A percentile compares a stretch with the other conserved stretches of the same genome.
Conservation (phyloP, 64 coral and sea anemone genomes). For the Montipora foliosa region DNA sequence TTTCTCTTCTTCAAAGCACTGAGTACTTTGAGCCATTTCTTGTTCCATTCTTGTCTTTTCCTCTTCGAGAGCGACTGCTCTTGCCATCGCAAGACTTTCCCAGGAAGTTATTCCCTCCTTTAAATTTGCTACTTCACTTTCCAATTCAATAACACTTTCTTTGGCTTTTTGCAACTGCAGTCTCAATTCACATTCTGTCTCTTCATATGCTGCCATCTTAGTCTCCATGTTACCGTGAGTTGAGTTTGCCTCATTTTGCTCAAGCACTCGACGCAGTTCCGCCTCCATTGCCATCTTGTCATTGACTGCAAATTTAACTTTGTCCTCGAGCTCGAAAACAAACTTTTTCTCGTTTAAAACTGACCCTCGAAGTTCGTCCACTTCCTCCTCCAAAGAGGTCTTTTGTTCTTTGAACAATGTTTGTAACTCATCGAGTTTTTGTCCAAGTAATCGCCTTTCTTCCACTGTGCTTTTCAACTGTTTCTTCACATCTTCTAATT, state of each 20-base stretch:
- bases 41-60: neutral
- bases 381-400: neutral
- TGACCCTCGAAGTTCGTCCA: constrained; percentile 1
- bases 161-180: neutral
- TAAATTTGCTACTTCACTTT: neutral
- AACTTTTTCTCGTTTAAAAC: constrained; percentile 42
- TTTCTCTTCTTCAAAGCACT: neutral
- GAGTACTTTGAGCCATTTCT: neutral
- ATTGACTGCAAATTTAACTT: neutral
- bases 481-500: constrained; percentile 52
- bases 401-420: constrained; percentile 31
- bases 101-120: neutral
- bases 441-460: constrained; percentile 11
- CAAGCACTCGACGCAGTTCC: constrained; percentile 20
- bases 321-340: constrained; percentile 18
- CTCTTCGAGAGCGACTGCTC: neutral
- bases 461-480: constrained; percentile 1
- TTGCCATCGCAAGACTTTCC: constrained; percentile 5
- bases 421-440: constrained; percentile 29
- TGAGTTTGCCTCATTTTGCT: neutral
- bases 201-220: neutral
- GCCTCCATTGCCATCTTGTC: neutral
- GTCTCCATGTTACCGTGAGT: neutral
- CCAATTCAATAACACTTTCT: neutral
- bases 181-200: neutral